Evolutionary conservation across 2,888 invertebrate genomes (phyloP).

Genomic region (Agelastica alni): DNA sequence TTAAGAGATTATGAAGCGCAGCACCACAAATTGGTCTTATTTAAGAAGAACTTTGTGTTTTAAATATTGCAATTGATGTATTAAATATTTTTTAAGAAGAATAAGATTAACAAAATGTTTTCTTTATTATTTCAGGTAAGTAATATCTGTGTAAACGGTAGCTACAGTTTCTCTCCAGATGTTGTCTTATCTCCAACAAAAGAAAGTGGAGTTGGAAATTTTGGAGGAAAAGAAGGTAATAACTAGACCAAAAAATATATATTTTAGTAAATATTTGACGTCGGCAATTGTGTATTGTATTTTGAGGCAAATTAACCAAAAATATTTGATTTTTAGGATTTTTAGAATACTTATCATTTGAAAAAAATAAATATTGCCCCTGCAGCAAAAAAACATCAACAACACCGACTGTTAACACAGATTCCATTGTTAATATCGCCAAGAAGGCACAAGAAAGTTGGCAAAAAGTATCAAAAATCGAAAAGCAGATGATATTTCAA

Average conservation of each 20-base stretch:
- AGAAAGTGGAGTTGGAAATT: constrained; percentile 59
- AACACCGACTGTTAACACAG: constrained; percentile 46
- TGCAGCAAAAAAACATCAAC: neutral
- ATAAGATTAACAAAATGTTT: neutral
- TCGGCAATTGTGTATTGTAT: no score
- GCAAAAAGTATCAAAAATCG: constrained; percentile 37
- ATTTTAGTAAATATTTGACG: constrained; percentile 15
- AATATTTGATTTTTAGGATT: constrained; percentile 33
- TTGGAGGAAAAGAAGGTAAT: constrained; percentile 55
- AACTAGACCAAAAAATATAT: neutral
- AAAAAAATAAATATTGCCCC: neutral
- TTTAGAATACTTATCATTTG: constrained; percentile 28
- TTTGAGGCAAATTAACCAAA: no score
- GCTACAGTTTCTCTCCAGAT: constrained; percentile 59
- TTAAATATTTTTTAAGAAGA: no score
- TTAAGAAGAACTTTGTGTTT: no score
- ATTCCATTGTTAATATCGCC: constrained; percentile 59
- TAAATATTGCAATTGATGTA: no score
- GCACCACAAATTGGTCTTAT: no score
- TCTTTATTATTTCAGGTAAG: constrained; percentile 49
- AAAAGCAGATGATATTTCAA: constrained; percentile 38
- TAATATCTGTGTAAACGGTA: constrained; percentile 61
- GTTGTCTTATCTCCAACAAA: constrained; percentile 58
- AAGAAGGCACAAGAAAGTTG: constrained; percentile 56
- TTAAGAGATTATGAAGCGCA: no score